phyloP scores from a whole-genome alignment of 2,888 invertebrate genomes.

The Pogonocherus hispidulus region DNA sequence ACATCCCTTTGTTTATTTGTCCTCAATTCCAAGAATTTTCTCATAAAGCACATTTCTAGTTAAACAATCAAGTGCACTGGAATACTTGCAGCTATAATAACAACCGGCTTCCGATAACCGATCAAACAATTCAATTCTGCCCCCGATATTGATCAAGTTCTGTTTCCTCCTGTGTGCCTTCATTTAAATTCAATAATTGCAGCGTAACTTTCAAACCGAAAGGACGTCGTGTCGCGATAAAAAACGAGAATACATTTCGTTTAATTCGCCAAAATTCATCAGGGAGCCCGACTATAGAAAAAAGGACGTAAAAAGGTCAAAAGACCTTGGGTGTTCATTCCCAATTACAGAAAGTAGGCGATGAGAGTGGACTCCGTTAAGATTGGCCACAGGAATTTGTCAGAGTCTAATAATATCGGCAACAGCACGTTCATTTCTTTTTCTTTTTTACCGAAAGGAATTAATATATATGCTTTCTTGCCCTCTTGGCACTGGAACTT shows the following conservation, averaged over 20 bases:
- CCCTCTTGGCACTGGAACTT: background rate
- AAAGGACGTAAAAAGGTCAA: background rate
- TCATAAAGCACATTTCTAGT: background rate
- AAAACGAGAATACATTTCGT: background rate
- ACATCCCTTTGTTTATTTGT: too few relatives aligned
- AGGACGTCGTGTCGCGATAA: background rate
- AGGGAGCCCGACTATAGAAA: background rate
- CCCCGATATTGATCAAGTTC: background rate
- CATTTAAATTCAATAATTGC: background rate
- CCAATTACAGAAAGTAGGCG: slow-evolving; percentile 10
- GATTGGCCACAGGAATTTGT: slow-evolving; percentile 4
- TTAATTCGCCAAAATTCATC: background rate
- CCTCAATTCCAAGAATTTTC: too few relatives aligned
- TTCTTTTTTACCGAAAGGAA: background rate
- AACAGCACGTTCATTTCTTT: background rate
- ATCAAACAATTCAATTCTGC: too few relatives aligned
- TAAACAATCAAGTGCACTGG: background rate
- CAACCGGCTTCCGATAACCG: background rate
- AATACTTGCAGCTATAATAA: background rate
- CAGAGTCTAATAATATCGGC: slow-evolving; percentile 3
- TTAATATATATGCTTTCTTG: slow-evolving; percentile 1
- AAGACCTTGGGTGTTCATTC: slow-evolving; percentile 1
- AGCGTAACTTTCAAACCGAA: too few relatives aligned
- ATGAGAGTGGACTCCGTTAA: slow-evolving; percentile 1
- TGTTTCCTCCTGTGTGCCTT: background rate